Conservation (phyloP, 1,140 invertebrate species). For the Ladona fulva region DNA sequence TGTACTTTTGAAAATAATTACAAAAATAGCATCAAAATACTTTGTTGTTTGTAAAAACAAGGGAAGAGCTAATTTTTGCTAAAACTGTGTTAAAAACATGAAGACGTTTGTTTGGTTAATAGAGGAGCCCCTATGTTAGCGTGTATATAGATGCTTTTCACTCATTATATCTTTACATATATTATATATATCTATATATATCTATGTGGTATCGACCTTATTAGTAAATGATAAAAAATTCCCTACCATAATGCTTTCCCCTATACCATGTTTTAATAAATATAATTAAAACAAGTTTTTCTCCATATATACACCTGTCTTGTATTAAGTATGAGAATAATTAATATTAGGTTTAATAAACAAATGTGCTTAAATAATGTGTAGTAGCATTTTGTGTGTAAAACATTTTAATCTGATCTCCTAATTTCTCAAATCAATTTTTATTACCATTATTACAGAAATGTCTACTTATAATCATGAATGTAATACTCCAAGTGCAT, state of each 20-base stretch:
- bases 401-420: constrained; percentile 2
- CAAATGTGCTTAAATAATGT: constrained; percentile 10
- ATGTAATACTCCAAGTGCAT: not conserved
- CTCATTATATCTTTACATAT: constrained; percentile 3
- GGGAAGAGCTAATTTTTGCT: constrained; percentile 5
- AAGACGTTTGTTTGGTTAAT: not conserved
- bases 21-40: constrained; percentile 10
- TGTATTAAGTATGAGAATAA: constrained; percentile 10
- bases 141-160: constrained; percentile 3
- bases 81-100: not conserved
- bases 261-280: not conserved
- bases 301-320: constrained; percentile 4
- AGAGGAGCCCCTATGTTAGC: not conserved
- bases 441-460: constrained; percentile 9
- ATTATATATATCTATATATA: constrained; percentile 4
- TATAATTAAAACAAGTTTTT: constrained; percentile 9
- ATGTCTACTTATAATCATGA: constrained; percentile 1
- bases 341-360: constrained; percentile 9
- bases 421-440: constrained; percentile 10
- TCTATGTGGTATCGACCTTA: constrained; percentile 4
- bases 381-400: constrained; percentile 3
- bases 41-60: not conserved
- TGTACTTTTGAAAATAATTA: constrained; percentile 11
- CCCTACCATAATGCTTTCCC: constrained; percentile 7
- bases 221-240: not conserved